Evolutionary conservation across 2,888 invertebrate genomes (phyloP).

Genomic region (Creontiades dilutus): DNA sequence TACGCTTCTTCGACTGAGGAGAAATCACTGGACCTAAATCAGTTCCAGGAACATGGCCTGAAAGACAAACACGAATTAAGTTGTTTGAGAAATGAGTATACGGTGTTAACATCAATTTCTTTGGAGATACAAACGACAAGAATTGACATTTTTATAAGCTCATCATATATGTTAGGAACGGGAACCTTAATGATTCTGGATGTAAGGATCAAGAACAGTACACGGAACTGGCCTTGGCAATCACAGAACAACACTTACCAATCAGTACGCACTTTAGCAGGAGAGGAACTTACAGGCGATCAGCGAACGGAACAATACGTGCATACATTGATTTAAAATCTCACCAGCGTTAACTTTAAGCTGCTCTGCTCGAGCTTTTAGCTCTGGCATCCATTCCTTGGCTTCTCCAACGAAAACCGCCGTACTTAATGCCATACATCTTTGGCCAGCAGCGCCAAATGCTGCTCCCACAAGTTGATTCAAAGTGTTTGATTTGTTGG

Average conservation of each 20-base stretch:
- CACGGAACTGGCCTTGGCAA: too few species aligned
- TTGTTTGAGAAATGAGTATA: too few species aligned
- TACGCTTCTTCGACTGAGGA: slow-evolving; percentile 91
- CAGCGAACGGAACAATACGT: background rate
- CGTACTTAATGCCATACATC: slow-evolving; percentile 99
- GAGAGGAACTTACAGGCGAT: too few species aligned
- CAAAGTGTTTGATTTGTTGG: slow-evolving; percentile 96
- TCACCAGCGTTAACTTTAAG: slow-evolving; percentile 93
- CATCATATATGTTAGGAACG: too few species aligned
- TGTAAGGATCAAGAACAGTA: too few species aligned
- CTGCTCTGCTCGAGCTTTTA: slow-evolving; percentile 89
- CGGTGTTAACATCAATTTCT: too few species aligned
- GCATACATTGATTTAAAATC: background rate
- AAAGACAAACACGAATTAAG: background rate
- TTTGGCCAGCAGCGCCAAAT: slow-evolving; percentile 99
- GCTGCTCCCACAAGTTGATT: slow-evolving; percentile 96
- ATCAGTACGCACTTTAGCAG: too few species aligned
- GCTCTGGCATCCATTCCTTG: slow-evolving; percentile 95
- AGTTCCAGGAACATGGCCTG: slow-evolving; percentile 87
- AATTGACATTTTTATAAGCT: too few species aligned
- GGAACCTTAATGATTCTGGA: too few species aligned
- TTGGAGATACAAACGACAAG: too few species aligned
- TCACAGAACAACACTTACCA: too few species aligned
- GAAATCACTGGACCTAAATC: slow-evolving; percentile 97
- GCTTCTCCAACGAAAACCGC: slow-evolving; percentile 95